phyloP scores from a whole-genome alignment of 1,140 invertebrate genomes.

The Saccostrea glomerata region DNA sequence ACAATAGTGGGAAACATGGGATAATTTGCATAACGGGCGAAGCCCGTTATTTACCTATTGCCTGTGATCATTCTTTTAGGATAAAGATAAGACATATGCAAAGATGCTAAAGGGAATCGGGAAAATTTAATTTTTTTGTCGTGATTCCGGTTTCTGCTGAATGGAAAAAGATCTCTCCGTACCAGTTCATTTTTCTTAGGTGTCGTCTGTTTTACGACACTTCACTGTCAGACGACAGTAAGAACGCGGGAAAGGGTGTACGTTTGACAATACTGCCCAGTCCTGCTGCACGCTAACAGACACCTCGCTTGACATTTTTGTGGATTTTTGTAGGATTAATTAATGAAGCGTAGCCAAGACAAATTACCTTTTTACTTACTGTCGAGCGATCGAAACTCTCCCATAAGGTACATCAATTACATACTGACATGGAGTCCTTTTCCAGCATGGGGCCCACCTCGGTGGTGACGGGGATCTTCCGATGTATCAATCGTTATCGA shows the following conservation, averaged over 20 bases:
- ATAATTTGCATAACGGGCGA: too few species aligned
- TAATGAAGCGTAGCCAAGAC: constrained; percentile 30
- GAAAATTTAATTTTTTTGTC: too few species aligned
- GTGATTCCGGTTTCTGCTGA: neutral
- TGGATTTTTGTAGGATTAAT: constrained; percentile 33
- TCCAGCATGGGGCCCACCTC: constrained; percentile 14
- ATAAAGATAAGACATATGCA: neutral
- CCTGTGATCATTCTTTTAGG: neutral
- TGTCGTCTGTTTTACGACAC: neutral
- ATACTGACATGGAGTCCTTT: neutral
- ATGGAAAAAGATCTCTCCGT: neutral
- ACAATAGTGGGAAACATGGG: too few species aligned
- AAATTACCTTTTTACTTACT: neutral
- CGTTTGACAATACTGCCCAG: constrained; percentile 23
- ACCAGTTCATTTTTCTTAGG: neutral
- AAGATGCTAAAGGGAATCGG: neutral
- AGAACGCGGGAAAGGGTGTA: neutral
- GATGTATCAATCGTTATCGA: constrained; percentile 3
- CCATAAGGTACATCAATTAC: neutral
- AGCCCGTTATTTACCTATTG: too few species aligned
- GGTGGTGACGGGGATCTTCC: neutral
- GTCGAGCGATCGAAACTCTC: neutral
- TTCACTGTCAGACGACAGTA: neutral
- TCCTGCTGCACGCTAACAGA: neutral
- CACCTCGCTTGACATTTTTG: constrained; percentile 23